Conservation (phyloP, 1,140 invertebrate species). For the Philaenus spumarius region DNA sequence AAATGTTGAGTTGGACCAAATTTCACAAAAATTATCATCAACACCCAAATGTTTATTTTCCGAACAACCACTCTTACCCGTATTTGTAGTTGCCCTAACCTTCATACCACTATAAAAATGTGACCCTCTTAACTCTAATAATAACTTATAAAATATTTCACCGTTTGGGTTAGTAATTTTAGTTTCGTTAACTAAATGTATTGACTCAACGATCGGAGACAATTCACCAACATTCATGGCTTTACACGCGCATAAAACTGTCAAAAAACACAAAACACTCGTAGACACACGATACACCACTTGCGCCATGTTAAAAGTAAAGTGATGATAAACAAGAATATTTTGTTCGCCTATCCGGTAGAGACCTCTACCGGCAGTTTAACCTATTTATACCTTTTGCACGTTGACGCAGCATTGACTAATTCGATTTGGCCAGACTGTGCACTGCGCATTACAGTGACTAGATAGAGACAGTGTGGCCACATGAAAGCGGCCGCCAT, state of each 20-base stretch:
- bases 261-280: conserved; percentile 7
- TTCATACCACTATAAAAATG: conserved; percentile 12
- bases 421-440: no score
- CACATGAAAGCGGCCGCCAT: no score
- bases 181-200: conserved; percentile 13
- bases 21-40: conserved; percentile 13
- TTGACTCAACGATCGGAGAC: conserved; percentile 3
- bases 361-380: no score
- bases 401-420: no score
- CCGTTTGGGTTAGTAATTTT: background rate
- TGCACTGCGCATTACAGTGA: no score
- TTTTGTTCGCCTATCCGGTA: no score
- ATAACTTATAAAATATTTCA: conserved; percentile 7
- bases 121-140: conserved; percentile 8
- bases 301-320: conserved; percentile 1
- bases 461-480: no score
- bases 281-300: background rate
- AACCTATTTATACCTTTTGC: no score
- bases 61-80: background rate
- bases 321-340: no score
- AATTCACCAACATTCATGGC: background rate
- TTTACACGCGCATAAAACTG: conserved; percentile 10
- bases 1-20: conserved; percentile 10
- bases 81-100: conserved; percentile 14
- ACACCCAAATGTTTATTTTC: background rate